Base-by-base conservation (phyloP, 2,888 invertebrate genomes). In the Thecocarcelia acutangulata region DNA sequence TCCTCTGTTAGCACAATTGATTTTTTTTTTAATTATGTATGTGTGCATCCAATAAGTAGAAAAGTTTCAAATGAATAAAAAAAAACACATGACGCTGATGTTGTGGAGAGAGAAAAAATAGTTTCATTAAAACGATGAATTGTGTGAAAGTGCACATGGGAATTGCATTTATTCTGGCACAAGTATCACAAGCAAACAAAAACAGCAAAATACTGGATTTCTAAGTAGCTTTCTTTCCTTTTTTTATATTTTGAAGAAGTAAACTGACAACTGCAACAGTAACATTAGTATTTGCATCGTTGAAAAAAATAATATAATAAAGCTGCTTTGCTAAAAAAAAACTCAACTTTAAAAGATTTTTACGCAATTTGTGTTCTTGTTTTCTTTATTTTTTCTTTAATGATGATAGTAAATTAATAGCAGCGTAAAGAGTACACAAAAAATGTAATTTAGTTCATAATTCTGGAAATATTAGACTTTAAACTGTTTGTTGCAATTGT, bases 391-490 rank as follows among this genome's bases (percentile, higher is more conserved):
- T 19, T 56, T 77, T 54, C 50, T 42, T 17, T 37, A 63, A 76
- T 63, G 66, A 58, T 40, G 13, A 66, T n/a, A 33, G 24, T 48
- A 24, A 28, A 40, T 17, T 24, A 52, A 11, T 8, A 42, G 46
- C 1, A 24, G 5, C 15, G 13, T 12, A n/a, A 52, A 28, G 28
- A 59, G 54, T 8, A 46, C 17, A 61, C 8, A 15, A 54, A 19
- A 37, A 40, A 28, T 37, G 17, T 70, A 66, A 76, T 76, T 72
- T 56, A 63, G 76, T 58, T 73, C 58, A 81, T 69, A 73, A 58
- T 50, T 63, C 56, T 63, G 48, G 63, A 63, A 33, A 63, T 50
- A 48, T 56, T 61, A 46, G 33, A 40, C 33, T 56, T 24, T 63
- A 2, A 64, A 24, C 28, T n/a, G n/a, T n/a, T n/a, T 37, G 61